phyloP scores from a whole-genome alignment of 2,113 vertebrate species.

The Heterotis niloticus region DNA sequence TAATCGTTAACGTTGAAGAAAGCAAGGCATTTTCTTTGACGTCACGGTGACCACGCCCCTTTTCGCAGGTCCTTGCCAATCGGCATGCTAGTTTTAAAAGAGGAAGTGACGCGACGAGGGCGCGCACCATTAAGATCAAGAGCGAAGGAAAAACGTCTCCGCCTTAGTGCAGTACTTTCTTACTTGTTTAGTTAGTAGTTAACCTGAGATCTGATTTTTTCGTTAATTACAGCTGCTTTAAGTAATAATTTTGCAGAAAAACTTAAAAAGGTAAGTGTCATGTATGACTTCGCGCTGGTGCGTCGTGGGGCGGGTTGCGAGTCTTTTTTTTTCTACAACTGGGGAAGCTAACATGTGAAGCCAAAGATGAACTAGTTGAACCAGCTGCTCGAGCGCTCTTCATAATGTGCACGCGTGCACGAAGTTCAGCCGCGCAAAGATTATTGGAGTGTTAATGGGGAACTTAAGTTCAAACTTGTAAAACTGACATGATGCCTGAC shows the following conservation, averaged over 20 bases:
- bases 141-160: slow-evolving; percentile 1
- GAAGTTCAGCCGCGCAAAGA: background rate
- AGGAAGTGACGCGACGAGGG: slow-evolving; percentile 3
- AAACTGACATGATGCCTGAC: background rate
- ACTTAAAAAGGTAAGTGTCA: slow-evolving; percentile 25
- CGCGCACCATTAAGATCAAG: slow-evolving; percentile 7
- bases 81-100: background rate
- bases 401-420: background rate
- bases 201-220: background rate
- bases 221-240: background rate
- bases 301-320: background rate
- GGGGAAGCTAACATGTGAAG: background rate
- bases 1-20: background rate
- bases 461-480: background rate
- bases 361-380: background rate
- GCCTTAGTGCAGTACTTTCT: background rate
- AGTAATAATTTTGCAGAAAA: background rate
- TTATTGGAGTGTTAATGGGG: too few species aligned
- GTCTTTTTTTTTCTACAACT: slow-evolving; percentile 7
- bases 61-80: slow-evolving; percentile 14
- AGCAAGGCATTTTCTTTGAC: slow-evolving; percentile 6
- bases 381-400: background rate
- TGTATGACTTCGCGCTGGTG: background rate
- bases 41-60: slow-evolving; percentile 3
- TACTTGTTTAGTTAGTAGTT: background rate